Percentiles rank a stretch among this genome's conserved stretches.
phyloP scores from a whole-genome alignment of 2,888 invertebrate species.

The Eilema caniola region DNA sequence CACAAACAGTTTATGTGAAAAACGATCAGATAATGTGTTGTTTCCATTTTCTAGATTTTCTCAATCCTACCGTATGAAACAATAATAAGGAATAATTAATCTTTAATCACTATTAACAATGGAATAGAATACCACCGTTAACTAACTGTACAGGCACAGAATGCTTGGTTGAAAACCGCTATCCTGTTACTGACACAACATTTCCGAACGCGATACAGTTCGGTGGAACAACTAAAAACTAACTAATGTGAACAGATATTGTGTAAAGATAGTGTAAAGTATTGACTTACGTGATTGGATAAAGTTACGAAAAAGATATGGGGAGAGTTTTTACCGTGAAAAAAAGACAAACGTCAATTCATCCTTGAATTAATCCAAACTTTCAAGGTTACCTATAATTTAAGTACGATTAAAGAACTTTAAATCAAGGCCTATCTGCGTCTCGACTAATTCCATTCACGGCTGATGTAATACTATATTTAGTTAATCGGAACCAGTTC shows the following conservation, averaged over 20 bases:
- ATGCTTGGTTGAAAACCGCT: not conserved
- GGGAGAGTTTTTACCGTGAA: not conserved
- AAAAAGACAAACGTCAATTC: not conserved
- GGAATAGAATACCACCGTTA: not conserved
- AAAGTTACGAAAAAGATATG: not conserved
- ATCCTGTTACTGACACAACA: conserved; percentile 4
- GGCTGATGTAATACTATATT: not conserved
- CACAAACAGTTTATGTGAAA: no score
- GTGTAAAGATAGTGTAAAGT: not conserved
- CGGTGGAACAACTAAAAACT: not conserved
- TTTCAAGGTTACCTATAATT: not conserved
- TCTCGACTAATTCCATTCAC: no score
- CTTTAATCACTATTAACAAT: not conserved
- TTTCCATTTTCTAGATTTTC: no score
- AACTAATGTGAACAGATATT: not conserved
- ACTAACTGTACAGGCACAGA: not conserved
- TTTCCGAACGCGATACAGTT: conserved; percentile 1
- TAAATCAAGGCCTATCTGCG: no score
- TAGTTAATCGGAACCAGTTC: not conserved
- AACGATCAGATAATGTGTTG: no score
- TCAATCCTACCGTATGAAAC: no score
- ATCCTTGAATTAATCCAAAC: no score
- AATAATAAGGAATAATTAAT: not conserved
- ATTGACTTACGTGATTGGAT: not conserved
- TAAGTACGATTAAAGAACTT: no score